Conservation (phyloP, 2,888 invertebrate genomes). For the Oscheius sp. region DNA sequence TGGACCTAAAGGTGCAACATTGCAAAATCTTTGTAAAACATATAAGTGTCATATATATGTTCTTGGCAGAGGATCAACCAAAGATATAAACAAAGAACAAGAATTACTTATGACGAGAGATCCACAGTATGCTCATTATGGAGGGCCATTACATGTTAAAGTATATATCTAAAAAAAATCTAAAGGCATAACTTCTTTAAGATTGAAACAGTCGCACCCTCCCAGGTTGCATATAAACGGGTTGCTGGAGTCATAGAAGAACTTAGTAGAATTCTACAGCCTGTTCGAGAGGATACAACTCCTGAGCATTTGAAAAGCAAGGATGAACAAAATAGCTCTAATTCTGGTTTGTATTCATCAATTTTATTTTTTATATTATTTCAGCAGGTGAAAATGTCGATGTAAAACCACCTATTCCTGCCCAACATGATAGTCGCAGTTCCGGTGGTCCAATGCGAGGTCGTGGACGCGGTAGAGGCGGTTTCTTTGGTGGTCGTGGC, state of each 20-base stretch:
- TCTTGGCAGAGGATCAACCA: conserved; percentile 69
- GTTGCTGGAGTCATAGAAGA: conserved; percentile 67
- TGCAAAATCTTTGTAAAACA: conserved; percentile 67
- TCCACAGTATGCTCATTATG: conserved; percentile 69
- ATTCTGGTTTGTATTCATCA: background rate
- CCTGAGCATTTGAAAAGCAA: conserved; percentile 44
- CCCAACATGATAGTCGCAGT: background rate
- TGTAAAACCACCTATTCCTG: background rate
- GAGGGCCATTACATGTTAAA: conserved; percentile 70
- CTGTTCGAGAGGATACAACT: conserved; percentile 51
- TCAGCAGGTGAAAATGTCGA: background rate
- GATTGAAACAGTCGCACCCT: conserved; percentile 68
- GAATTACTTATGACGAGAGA: conserved; percentile 68
- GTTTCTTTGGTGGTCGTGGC: conserved; percentile 2
- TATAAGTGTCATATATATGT: conserved; percentile 70
- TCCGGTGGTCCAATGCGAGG: conserved; percentile 32
- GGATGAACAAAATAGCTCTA: conserved; percentile 10
- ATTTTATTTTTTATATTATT: too few species aligned
- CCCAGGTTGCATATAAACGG: conserved; percentile 66
- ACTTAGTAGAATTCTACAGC: conserved; percentile 18
- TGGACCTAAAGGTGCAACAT: conserved; percentile 69
- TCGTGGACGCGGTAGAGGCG: conserved; percentile 25
- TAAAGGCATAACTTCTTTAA: background rate
- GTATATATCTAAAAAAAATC: conserved; percentile 20
- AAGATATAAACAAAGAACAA: conserved; percentile 66